Percentiles rank a stretch among this genome's conserved stretches.
phyloP scores from a whole-genome alignment of 2,888 invertebrate species.

The Xestia xanthographa region DNA sequence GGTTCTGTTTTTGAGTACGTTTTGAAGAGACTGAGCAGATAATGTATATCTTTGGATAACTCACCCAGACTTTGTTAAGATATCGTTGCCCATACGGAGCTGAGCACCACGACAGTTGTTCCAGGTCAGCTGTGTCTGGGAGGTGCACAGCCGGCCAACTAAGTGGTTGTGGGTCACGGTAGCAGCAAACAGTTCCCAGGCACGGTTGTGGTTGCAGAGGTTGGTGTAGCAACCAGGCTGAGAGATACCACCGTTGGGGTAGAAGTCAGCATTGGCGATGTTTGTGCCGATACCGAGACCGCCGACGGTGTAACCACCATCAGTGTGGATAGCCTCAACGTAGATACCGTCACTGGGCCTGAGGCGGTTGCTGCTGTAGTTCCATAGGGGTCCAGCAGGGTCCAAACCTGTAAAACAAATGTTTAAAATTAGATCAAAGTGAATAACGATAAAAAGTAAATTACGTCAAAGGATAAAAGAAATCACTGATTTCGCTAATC shows the following conservation, averaged over 20 bases:
- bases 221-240: conserved; percentile 77
- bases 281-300: conserved; percentile 84
- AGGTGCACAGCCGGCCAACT: conserved; percentile 69
- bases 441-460: background rate
- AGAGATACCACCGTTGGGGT: conserved; percentile 88
- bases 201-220: conserved; percentile 77
- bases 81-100: conserved; percentile 75
- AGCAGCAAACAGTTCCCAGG: conserved; percentile 77
- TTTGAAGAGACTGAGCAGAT: background rate
- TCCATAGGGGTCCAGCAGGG: conserved; percentile 69
- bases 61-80: conserved; percentile 76
- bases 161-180: conserved; percentile 75
- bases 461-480: background rate
- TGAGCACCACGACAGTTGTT: conserved; percentile 74
- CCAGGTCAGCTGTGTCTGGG: conserved; percentile 63
- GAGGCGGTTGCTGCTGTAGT: conserved; percentile 67
- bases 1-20: background rate
- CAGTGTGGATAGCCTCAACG: conserved; percentile 78
- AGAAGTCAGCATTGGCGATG: conserved; percentile 90
- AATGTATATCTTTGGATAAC: conserved; percentile 33
- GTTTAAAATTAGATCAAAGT: background rate
- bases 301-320: conserved; percentile 68
- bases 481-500: background rate
- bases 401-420: conserved; percentile 60
- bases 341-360: conserved; percentile 77